Base-by-base conservation (phyloP, 2,797 vertebrate genomes). In the Molossus alvarezi region DNA sequence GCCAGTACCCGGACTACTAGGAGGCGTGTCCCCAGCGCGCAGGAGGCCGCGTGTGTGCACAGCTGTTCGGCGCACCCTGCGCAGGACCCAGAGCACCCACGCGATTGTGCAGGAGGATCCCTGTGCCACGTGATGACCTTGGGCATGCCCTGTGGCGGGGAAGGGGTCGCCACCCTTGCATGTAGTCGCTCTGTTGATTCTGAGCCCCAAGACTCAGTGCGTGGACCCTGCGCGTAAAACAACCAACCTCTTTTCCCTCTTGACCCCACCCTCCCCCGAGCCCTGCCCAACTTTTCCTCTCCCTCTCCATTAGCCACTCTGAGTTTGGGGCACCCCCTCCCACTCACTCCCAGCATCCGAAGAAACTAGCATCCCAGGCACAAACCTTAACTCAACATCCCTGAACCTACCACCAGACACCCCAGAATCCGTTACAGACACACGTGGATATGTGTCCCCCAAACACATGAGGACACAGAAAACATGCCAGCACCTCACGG, bases 311-410 rank as follows among this genome's bases (percentile, higher is more conserved):
- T 85, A 95, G 57, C 55, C 20, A 69, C 89, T 75, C 76, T 23
- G 64, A 18, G 29, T 51, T 45, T 85, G 73, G 45, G 75, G 48
- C 51, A 11, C 67, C 23, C n/a, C n/a, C 25, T 65, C 21, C 23
- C 10, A 57, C n/a, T 67, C 29, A 20, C 18, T n/a, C 18, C 57
- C 12, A 53, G 18, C 3, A 13, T 27, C 2, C 0, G 11, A 95
- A 83, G 73, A 92, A 94, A 64, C 57, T 90, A 8, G 45, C 58
- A 69, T 88, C 48, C 45, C 45, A 93, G 88, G 20, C 86, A 72
- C 41, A 90, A 90, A 91, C 37, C 45, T 79, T 79, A 27, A 25
- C 67, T 33, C 48, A 33, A 67, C 75, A 60, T 65, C 76, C 65
- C 55, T 75, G 4, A 21, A 62, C 55, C 17, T 67, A 79, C 53